phyloP scores from a whole-genome alignment of 2,797 vertebrate genomes.

The Eupleurogrammus muticus region DNA sequence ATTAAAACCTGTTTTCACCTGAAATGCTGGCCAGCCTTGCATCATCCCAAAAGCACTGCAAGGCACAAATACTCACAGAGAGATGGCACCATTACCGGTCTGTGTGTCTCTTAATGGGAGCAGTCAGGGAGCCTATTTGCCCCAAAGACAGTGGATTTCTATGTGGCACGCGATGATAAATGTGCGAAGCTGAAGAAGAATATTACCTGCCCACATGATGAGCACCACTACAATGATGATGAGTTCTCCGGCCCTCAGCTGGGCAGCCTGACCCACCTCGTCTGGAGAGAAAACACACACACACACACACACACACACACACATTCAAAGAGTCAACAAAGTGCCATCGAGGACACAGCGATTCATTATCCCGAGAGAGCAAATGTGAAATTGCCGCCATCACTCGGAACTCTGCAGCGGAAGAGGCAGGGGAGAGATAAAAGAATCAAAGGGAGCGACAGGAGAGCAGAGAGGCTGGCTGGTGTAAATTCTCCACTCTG shows the following conservation, averaged over 20 bases:
- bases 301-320: slow-evolving; percentile 18
- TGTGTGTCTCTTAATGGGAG: slow-evolving; percentile 30
- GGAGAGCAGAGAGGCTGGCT: slow-evolving; percentile 30
- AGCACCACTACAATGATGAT: slow-evolving; percentile 97
- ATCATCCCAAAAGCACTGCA: slow-evolving; percentile 23
- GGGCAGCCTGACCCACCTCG: slow-evolving; percentile 89
- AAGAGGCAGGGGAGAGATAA: slow-evolving; percentile 46
- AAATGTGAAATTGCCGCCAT: slow-evolving; percentile 41
- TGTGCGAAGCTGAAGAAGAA: slow-evolving; percentile 27
- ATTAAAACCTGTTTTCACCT: neutral
- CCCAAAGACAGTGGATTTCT: slow-evolving; percentile 23
- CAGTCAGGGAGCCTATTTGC: slow-evolving; percentile 39
- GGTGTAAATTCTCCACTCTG: slow-evolving; percentile 50
- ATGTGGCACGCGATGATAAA: slow-evolving; percentile 43
- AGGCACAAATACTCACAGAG: slow-evolving; percentile 5
- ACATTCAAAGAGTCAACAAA: slow-evolving; percentile 44
- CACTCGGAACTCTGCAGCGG: slow-evolving; percentile 42
- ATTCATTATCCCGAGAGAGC: slow-evolving; percentile 35
- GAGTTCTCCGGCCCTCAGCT: slow-evolving; percentile 93
- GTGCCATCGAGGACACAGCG: slow-evolving; percentile 11
- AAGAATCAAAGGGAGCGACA: slow-evolving; percentile 32
- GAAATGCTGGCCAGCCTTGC: slow-evolving; percentile 2
- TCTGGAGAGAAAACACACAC: slow-evolving; percentile 79
- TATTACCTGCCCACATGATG: slow-evolving; percentile 97
- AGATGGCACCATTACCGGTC: slow-evolving; percentile 1